These are phyloP conservation scores for Alectura lathami DNA, from an alignment of 2,113 vertebrate genomes.

Conservation along the genomic window DNA sequence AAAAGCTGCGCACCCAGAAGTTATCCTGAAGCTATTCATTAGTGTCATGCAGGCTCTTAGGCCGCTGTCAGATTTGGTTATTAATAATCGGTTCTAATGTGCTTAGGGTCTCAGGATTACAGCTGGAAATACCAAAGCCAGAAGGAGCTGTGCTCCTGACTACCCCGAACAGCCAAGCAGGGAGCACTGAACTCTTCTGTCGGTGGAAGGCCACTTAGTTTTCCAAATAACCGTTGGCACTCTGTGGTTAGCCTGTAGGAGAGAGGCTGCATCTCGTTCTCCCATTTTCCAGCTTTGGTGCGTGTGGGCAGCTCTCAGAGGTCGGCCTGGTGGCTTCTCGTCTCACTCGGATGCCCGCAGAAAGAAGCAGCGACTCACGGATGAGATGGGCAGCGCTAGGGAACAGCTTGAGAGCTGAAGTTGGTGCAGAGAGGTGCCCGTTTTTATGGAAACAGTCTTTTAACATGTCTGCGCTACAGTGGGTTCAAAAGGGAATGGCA, in stretches of 20 bases:
- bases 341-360: neutral
- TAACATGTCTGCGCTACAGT: neutral
- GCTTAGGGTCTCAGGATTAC: neutral
- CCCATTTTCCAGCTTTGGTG: neutral
- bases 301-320: neutral
- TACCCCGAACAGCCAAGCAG: neutral
- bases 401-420: too few relatives aligned
- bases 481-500: neutral
- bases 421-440: rapidly evolving
- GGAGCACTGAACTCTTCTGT: neutral
- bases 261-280: neutral
- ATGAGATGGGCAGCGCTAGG: too few relatives aligned
- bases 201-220: neutral
- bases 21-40: neutral
- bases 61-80: neutral
- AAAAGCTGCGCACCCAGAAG: neutral
- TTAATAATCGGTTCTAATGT: neutral
- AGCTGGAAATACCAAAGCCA: neutral
- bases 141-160: neutral
- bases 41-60: neutral
- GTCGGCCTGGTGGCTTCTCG: neutral
- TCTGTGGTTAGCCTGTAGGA: neutral
- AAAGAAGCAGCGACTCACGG: neutral
- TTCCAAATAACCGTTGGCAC: neutral
- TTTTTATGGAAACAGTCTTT: neutral